phyloP scores from a whole-genome alignment of 2,113 vertebrate species.

The Thamnophis sirtalis region DNA sequence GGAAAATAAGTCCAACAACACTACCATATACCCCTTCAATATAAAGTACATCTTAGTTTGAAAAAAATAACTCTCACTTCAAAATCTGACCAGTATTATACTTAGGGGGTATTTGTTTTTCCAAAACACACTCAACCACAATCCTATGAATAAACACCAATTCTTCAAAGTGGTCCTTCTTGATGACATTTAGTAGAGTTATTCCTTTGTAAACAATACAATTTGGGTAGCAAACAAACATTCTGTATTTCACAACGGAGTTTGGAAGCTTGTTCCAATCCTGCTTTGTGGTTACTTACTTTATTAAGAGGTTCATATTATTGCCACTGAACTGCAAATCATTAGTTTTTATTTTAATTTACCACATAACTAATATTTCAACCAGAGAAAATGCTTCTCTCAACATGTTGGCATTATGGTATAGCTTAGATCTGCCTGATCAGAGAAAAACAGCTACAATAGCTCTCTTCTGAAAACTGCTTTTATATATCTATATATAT shows the following conservation, averaged over 20 bases:
- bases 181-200: constrained; percentile 13
- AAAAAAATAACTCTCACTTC: neutral
- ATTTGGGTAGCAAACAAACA: constrained; percentile 26
- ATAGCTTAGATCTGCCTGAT: constrained; percentile 62
- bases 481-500: neutral
- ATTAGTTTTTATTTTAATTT: constrained; percentile 68
- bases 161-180: neutral
- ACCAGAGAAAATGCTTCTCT: constrained; percentile 61
- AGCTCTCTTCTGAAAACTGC: constrained; percentile 46
- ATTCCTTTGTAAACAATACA: constrained; percentile 7
- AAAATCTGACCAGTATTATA: neutral
- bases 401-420: constrained; percentile 59
- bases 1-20: neutral
- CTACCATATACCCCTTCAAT: neutral
- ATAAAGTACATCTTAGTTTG: neutral
- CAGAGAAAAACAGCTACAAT: constrained; percentile 60
- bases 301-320: constrained; percentile 59
- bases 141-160: neutral
- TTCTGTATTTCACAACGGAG: constrained; percentile 53
- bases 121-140: neutral
- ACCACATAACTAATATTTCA: constrained; percentile 63
- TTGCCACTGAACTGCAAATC: constrained; percentile 66
- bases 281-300: constrained; percentile 60
- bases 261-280: constrained; percentile 63
- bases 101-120: neutral